Evolutionary conservation across 35 echinoderm and acorn worm species (phyloP), one percentile per base, ranked within the genome.

Genomic region (Heliocidaris erythrogramma): DNA sequence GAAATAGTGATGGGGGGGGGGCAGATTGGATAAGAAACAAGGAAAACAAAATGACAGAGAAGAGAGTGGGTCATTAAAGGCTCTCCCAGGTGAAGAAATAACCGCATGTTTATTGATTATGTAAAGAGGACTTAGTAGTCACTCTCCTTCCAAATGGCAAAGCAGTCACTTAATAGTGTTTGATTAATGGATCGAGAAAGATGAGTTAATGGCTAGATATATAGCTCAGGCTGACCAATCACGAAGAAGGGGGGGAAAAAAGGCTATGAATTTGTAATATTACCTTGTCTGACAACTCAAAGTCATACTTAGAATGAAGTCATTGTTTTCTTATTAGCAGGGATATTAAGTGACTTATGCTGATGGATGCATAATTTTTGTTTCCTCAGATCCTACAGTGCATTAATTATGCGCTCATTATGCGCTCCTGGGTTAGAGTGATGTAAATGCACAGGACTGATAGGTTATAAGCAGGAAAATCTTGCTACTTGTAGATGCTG

Each of bases 71-170:
- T 69, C 60, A 69, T 69, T 69, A 69, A 69, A 27, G 24, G 60
- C 60, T 69, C 60, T 69, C 16, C 21, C 1, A 18, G 60, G 60
- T 69, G 60, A 69, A 69, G 60, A 88, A 35, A 42, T 29, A 88
- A 88, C 86, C 27, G 86, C 47, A 32, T 35, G 30, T 88, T 32
- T 88, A 88, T 88, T 88, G 86, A 88, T 88, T 88, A 88, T 88
- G 31, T 48, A 88, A 88, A 88, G 86, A 42, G 31, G 47, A 48
- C 86, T 32, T 88, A 88, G 35, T 88, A 48, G 86, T 48, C 86
- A 88, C 86, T 88, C 30, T 88, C 86, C 30, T 32, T 88, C 60
- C 24, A 69, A 69, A 16, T 16, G 60, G 60, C 60, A 17, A 18
- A 21, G 60, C 60, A 69, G 60, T 69, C 60, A 27, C 24, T 69